Evolutionary conservation across 2,113 vertebrate genomes (phyloP), one percentile per base, ranked within the genome.

Genomic region (Onychostoma macrolepis): DNA sequence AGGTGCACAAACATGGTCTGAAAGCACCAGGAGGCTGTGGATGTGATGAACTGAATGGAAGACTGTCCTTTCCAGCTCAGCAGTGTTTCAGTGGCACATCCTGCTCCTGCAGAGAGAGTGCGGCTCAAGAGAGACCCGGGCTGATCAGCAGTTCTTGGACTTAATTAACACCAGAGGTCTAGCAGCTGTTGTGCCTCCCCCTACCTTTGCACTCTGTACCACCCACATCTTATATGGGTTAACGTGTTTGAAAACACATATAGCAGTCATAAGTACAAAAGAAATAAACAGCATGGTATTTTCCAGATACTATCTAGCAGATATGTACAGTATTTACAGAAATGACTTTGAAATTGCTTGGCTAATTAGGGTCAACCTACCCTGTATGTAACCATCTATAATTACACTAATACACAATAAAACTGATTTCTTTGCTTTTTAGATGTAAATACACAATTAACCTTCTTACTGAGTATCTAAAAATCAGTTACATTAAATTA

Each of bases 31-130:
- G 92, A 91, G 91, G 92, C 89, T 71, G 61, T 86, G 91, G 88
- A 87, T 90, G 90, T 93, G 89, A 92, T 93, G 90, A 94, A 93
- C 90, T 92, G 92, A 93, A 94, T 83, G 89, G 92, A 93, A 92
- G 87, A 84, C 90, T 91, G 91, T 93, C 92, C 92, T 93, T 94
- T 93, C 79, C 85, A 92, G 89, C 92, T 89, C 91, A 80, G 86
- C 86, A 88, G 89, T 91, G 86, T 83, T 82, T 87, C 90, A 89
- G 87, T 76, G 88, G 85, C 91, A 89, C 89, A 91, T 90, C 86
- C 87, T 41, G 85, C 83, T 86, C 90, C 86, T 84, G 87, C 87
- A 88, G 75, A 63, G 85, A 89, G 83, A 88, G 74, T 28, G 58
- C 65, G 71, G 65, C 28, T 33, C 24, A 43, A 79, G 67, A 48